Evolutionary conservation across 2,113 vertebrate genomes (phyloP), one percentile per base, ranked within the genome.

Genomic region (Ageneiosus marmoratus): DNA sequence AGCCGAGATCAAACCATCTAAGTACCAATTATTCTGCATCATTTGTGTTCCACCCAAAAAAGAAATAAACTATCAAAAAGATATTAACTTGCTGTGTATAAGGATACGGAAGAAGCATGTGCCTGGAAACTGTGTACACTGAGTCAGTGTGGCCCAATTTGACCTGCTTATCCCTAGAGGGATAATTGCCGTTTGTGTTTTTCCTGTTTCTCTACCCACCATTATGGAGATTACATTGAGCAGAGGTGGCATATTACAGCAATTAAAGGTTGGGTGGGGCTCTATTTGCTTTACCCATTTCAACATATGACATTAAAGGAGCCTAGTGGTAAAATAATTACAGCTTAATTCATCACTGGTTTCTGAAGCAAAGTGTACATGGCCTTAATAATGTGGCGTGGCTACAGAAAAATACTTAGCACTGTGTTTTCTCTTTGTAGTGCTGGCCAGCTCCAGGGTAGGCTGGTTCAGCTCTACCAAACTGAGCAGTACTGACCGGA

Each of bases 271-370:
- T 93, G 96, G 95, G 93, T 93, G 93, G 93, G 94, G 94, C 88
- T 90, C 90, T 92, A 86, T 93, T 93, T 92, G 93, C 92, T 88
- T 88, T 91, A 92, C 93, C 86, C 89, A 93, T 93, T 92, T 94
- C 91, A 92, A 95, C 95, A 94, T 92, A 95, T 94, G 92, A 94
- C 94, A 93, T 91, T 93, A 93, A 95, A 93, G 95, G 93, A 95
- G 93, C 93, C 94, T 94, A 92, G 90, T 92, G 90, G 91, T 90
- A 93, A 95, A 94, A 93, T 95, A 94, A 96, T 95, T 92, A 95
- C 92, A 94, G 90, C 80, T 94, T 95, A 93, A 95, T 95, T 94
- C 93, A 90, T 89, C 93, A 92, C 92, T 95, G 92, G 94, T 93
- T 95, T 94, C 92, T 90, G 76, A 74, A 67, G 88, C 92, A 92